Evolutionary conservation across 1,140 invertebrate species (phyloP), one percentile per base, ranked within the genome.

Genomic region (Drosophila leontia): DNA sequence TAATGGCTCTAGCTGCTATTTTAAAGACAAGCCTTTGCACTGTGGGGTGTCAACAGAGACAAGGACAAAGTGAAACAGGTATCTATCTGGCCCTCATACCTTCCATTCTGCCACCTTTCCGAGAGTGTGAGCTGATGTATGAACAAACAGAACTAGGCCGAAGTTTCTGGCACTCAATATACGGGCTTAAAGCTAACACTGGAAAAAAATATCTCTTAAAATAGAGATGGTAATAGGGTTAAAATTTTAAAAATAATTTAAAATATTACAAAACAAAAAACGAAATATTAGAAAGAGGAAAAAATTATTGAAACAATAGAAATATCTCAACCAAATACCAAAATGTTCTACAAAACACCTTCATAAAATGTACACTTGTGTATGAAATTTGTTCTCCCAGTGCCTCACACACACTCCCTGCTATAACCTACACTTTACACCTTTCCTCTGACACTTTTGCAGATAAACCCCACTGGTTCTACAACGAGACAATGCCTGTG

Each of bases 381-480:
- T 3, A 13, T 8, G 3, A 2, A 0, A 8, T 26, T 11, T 42
- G 23, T 48, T 72, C 39, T 50, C 3, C 29, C 34, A 39, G 53
- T 56, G 35, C 19, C 17, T 19, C 13, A 35, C 2, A 11, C 8
- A 2, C 32, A 13, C 19, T n/a, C 12, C 23, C 13, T 39, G 13
- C 53, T 11, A 26, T 56, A 26, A 56, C 53, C 34, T 11, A 15
- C 53, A 56, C 35, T 39, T 26, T 37, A 26, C 35, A 56, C 35
- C 12, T 13, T 37, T 41, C 17, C 41, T 42, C 51, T 23, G 11
- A 35, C 37, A 29, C 34, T 41, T 29, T 71, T 26, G 19, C 65
- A 92, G 91, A 92, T 76, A 80, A 87, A 26, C 91, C 91, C 0
- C 74, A 92, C 37, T 92, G 91, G 91, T 82, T 80, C 61, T 80